Base-by-base conservation (phyloP, 2,888 invertebrate genomes). In the Hofmannophila pseudospretella region DNA sequence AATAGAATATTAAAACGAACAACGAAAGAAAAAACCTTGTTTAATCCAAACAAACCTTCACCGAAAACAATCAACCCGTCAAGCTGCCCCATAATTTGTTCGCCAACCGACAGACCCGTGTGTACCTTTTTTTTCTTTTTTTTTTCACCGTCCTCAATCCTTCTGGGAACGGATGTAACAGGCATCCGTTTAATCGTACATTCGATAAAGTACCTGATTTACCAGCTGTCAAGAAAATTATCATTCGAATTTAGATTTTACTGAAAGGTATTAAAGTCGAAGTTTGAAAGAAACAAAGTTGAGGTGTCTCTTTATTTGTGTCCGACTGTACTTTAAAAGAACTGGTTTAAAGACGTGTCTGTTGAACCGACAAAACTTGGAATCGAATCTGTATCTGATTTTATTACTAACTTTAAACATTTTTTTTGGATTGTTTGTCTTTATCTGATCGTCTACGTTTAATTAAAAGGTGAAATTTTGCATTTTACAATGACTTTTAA, bases 81-180 rank as follows among this genome's bases (percentile, higher is more conserved):
- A 26, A 7, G 14, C 32, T 8, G n/a, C 16, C 7, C 16, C 8
- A n/a, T 27, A 39, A 36, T 48, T 39, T 38, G 48, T 29, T 45
- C 10, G 31, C 35, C 42, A 49, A 48, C 45, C 50, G 45, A 44
- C 30, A 25, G 16, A 39, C 36, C 62, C 39, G 52, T 62, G 47
- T 58, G 55, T 60, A 51, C 19, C 10, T 32, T 32, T 32, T 56
- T 60, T 57, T 57, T 49, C 14, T 30, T 19, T n/a, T 8, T 68
- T 68, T 58, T 72, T 62, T 52, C n/a, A 23, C 23, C 58, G 51
- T 51, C 59, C 61, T 56, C 71, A 68, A 71, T 75, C 74, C 73
- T 79, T 78, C 78, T 82, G 82, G 70, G 82, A 84, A 81, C 82
- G 82, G 82, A 84, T 81, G 79, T 73, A 56, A 54, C 54, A 56